These are phyloP conservation scores for Podiceps cristatus DNA, from an alignment of 2,113 vertebrate genomes.

Conservation along the genomic window DNA sequence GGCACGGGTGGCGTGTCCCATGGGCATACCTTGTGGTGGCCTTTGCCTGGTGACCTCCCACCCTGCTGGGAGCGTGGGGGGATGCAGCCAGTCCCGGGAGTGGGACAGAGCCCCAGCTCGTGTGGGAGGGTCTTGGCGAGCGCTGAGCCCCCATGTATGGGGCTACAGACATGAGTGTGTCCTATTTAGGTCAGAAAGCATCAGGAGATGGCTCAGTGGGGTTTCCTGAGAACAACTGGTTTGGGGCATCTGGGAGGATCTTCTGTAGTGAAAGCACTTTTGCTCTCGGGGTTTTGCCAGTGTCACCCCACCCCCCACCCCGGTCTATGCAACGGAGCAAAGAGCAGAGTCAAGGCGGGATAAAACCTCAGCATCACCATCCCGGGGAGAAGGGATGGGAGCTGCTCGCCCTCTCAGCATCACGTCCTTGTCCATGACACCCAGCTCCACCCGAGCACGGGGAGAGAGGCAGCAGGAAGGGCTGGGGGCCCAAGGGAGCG, in stretches of 20 bases:
- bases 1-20: not conserved
- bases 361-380: not conserved
- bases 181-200: not conserved
- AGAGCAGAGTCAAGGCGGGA: not conserved
- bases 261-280: not conserved
- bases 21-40: not conserved
- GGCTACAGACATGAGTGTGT: not conserved
- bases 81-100: not conserved
- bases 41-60: not conserved
- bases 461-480: not conserved
- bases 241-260: not conserved
- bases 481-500: fast-evolving
- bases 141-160: fast-evolving
- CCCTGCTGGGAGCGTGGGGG: not conserved
- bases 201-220: not conserved
- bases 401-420: not conserved
- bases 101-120: not conserved
- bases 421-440: fast-evolving
- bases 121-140: not conserved
- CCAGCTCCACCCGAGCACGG: fast-evolving
- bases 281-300: not conserved
- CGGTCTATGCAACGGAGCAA: not conserved
- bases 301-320: too few relatives aligned
- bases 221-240: not conserved
- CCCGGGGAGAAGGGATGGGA: fast-evolving